Conservation (phyloP, 1,140 invertebrate genomes). For the Bombus confusus region DNA sequence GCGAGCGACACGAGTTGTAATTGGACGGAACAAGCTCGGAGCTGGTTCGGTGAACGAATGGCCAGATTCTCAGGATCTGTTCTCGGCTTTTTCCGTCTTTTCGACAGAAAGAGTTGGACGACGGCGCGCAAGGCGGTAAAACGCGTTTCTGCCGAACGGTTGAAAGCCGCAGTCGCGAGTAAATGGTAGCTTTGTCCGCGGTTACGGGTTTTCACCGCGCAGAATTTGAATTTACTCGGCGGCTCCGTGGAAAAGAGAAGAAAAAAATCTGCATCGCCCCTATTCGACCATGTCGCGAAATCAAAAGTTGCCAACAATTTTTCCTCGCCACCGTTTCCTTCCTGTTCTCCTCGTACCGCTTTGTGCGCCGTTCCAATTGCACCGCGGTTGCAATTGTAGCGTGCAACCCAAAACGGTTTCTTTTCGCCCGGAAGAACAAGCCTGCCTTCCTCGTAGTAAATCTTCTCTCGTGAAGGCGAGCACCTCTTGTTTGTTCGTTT, state of each 20-base stretch:
- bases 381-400: not conserved
- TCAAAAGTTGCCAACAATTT: conserved; percentile 14
- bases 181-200: conserved; percentile 20
- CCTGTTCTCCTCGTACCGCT: not conserved
- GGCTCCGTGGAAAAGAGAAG: not conserved
- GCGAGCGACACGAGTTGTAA: not conserved
- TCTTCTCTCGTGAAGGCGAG: not conserved
- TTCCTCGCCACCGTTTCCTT: no score
- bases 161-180: not conserved
- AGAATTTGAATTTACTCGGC: not conserved
- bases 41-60: no score
- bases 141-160: not conserved
- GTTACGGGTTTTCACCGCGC: conserved; percentile 1
- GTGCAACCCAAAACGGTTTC: conserved; percentile 9
- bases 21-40: not conserved
- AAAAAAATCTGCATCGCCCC: not conserved
- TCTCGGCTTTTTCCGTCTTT: not conserved
- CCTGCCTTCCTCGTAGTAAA: not conserved
- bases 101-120: not conserved
- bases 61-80: no score
- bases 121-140: not conserved
- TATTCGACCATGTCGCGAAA: conserved; percentile 7
- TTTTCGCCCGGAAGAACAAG: not conserved
- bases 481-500: not conserved
- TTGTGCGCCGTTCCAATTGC: conserved; percentile 18